Percentiles rank a stretch among this genome's conserved stretches.
Evolutionary conservation across 2,113 vertebrate genomes (phyloP).

Genomic region (Lasiurus cinereus): DNA sequence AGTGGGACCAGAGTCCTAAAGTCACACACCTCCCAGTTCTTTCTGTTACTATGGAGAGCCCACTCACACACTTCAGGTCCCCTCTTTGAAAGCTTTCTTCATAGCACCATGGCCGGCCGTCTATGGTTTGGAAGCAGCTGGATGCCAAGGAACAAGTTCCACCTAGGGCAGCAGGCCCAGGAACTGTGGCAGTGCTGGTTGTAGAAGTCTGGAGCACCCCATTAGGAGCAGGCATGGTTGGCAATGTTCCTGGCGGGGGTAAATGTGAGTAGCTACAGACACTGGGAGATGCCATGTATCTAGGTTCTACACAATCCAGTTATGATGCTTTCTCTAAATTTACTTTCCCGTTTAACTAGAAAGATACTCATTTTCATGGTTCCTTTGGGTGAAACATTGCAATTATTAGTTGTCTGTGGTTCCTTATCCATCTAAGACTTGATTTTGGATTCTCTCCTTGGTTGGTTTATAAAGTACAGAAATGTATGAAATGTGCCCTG

Average conservation of each 20-base stretch:
- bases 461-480: no score
- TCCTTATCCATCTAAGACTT: not conserved
- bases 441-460: not conserved
- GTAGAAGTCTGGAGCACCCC: not conserved
- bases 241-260: not conserved
- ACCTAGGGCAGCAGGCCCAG: not conserved
- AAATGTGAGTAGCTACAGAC: fast-evolving
- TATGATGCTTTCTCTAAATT: no score
- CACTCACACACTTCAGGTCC: not conserved
- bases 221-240: not conserved
- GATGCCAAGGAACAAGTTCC: not conserved
- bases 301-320: not conserved
- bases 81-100: not conserved
- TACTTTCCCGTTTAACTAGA: not conserved
- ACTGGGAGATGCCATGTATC: fast-evolving
- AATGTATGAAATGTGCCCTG: not conserved
- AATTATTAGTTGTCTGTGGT: fast-evolving
- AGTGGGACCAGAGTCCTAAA: not conserved
- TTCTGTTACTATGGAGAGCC: not conserved
- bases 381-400: not conserved
- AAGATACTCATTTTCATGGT: fast-evolving
- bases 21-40: not conserved
- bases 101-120: not conserved
- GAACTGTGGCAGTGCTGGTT: no score
- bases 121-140: not conserved